Conservation (phyloP, 2,888 invertebrate genomes). For the Cloeon dipterum region DNA sequence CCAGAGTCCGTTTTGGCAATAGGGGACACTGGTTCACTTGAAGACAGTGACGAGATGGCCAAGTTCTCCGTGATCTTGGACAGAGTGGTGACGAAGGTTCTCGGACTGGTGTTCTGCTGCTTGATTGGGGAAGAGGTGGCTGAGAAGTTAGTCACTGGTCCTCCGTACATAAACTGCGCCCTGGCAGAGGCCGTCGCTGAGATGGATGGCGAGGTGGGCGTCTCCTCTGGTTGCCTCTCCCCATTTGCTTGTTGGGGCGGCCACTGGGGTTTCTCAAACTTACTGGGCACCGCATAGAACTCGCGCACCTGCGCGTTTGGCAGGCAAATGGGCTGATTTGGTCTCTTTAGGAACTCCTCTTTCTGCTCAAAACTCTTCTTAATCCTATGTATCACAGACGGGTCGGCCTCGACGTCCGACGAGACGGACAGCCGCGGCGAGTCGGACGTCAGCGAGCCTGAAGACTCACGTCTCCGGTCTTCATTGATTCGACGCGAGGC, state of each 20-base stretch:
- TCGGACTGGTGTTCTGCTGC: slow-evolving; percentile 9
- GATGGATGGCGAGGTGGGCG: too few relatives aligned
- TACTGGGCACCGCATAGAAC: slow-evolving; percentile 59
- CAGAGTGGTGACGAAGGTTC: slow-evolving; percentile 31
- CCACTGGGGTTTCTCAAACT: slow-evolving; percentile 46
- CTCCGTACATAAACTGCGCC: slow-evolving; percentile 7
- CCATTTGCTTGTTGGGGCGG: slow-evolving; percentile 25
- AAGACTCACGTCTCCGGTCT: slow-evolving; percentile 27
- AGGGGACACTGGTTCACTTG: neutral
- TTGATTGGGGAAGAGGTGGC: neutral
- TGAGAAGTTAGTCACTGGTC: slow-evolving; percentile 7
- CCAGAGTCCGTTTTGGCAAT: too few relatives aligned
- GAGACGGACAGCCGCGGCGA: neutral
- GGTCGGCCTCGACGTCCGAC: slow-evolving; percentile 8
- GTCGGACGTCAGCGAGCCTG: slow-evolving; percentile 28
- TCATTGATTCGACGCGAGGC: slow-evolving; percentile 2
- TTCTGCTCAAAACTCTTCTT: slow-evolving; percentile 72
- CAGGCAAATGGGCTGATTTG: slow-evolving; percentile 36
- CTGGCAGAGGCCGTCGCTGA: slow-evolving; percentile 4
- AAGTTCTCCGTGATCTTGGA: slow-evolving; percentile 39
- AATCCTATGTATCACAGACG: slow-evolving; percentile 21
- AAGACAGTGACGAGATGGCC: slow-evolving; percentile 7
- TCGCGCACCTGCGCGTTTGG: slow-evolving; percentile 33
- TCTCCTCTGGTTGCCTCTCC: slow-evolving; percentile 12
- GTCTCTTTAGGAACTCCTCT: slow-evolving; percentile 64